Evolutionary conservation across 2,113 vertebrate species (phyloP), one percentile per base, ranked within the genome.

Genomic region (Microtus montanus): DNA sequence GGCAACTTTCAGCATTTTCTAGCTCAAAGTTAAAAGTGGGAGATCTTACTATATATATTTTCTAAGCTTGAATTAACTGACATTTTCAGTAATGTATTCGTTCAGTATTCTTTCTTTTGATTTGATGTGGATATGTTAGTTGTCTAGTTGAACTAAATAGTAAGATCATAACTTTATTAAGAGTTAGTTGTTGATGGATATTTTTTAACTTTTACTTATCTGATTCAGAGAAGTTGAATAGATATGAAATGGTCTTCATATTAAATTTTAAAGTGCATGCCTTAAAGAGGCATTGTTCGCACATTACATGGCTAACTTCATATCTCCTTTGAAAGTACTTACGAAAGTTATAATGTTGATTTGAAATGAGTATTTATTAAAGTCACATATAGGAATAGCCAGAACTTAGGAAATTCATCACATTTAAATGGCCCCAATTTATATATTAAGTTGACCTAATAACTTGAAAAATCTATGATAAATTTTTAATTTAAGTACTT

Each of bases 401-500:
- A 71, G 64, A 91, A 96, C 15, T 70, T 93, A 87, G 28, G 64
- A 54, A 92, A 78, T 84, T 22, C 24, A 28, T 90, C 90, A 10
- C 22, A 66, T 74, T 96, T 82, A 95, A 84, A 63, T 88, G 7
- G 15, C 68, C 3, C 24, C 66, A 28, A 80, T 35, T 91, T 93
- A 78, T 79, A 77, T 15, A 66, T 84, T n/a, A 73, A 19, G 44
- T 17, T 93, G 33, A 64, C 74, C 70, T 74, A 82, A 38, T n/a
- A 82, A 7, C n/a, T 89, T 89, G 68, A 83, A 89, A 30, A 35
- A 44, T 41, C 4, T 82, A 87, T 33, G 54, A 61, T 77, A n/a
- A 94, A 64, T 92, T 86, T 93, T 30, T 79, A 54, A 83, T 74
- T 93, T 77, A 87, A 52, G 9, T 92, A 92, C n/a, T 96, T 92